Percentiles rank a stretch among this genome's conserved stretches.
Evolutionary conservation across 2,797 vertebrate genomes (phyloP).

Genomic region (Brachymystax lenok): DNA sequence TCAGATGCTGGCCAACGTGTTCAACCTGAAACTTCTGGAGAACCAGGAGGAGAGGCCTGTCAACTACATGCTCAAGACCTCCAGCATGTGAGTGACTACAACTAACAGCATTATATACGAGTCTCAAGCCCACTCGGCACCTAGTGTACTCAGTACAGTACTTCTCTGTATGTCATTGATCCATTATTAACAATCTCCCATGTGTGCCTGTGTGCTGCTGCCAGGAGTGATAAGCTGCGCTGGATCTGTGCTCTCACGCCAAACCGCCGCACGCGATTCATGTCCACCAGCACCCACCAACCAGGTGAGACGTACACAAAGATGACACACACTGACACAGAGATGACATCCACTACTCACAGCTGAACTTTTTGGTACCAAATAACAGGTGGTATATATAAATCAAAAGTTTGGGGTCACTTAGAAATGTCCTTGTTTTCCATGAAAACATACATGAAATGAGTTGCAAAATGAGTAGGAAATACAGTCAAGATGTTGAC

Average conservation of each 20-base stretch:
- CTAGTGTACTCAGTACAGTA: background rate
- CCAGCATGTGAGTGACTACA: constrained; percentile 85
- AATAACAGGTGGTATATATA: background rate
- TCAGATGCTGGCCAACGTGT: constrained; percentile 87
- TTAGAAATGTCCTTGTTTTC: background rate
- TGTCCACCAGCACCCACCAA: constrained; percentile 86
- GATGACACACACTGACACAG: constrained; percentile 4
- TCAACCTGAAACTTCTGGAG: constrained; percentile 90
- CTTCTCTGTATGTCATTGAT: background rate
- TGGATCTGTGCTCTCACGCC: constrained; percentile 94
- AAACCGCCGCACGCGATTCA: constrained; percentile 90
- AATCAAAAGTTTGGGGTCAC: too few relatives aligned
- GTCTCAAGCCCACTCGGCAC: background rate
- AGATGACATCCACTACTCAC: background rate
- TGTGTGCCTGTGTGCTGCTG: background rate
- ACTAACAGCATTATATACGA: background rate
- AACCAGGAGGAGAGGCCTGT: constrained; percentile 88
- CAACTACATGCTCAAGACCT: constrained; percentile 91
- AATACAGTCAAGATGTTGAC: too few relatives aligned
- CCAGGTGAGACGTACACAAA: constrained; percentile 76
- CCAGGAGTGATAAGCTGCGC: constrained; percentile 93
- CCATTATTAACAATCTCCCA: background rate
- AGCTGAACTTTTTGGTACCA: background rate
- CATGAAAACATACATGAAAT: too few relatives aligned
- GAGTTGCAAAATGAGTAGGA: too few relatives aligned